Evolutionary conservation across 1,140 invertebrate species (phyloP).

Genomic region (Lasioglossum albipes): DNA sequence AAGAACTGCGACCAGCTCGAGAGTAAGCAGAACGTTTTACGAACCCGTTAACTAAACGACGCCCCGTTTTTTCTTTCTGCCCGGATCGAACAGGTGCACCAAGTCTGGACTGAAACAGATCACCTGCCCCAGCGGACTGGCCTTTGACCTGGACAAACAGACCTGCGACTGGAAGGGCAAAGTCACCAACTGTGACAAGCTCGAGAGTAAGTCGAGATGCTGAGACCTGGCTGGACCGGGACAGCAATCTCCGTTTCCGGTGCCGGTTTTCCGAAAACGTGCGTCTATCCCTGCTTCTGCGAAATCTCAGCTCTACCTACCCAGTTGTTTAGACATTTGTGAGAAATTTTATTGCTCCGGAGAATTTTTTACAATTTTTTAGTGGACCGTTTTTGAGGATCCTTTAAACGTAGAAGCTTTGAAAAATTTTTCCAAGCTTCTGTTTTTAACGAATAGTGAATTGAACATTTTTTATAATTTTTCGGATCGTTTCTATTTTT

Average conservation of each 20-base stretch:
- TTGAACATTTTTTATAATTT: too few species aligned
- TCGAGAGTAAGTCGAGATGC: slow-evolving; percentile 93
- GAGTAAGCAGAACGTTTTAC: slow-evolving; percentile 85
- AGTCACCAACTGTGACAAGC: slow-evolving; percentile 96
- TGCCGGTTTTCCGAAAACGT: not conserved
- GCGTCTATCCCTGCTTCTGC: not conserved
- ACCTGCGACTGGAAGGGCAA: slow-evolving; percentile 98
- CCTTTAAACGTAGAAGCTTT: too few species aligned
- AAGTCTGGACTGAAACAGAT: slow-evolving; percentile 95
- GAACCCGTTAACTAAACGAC: slow-evolving; percentile 68
- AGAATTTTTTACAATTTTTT: too few species aligned
- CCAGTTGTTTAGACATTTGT: not conserved
- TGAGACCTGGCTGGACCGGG: slow-evolving; percentile 65
- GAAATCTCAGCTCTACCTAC: too few species aligned
- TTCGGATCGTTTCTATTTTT: too few species aligned
- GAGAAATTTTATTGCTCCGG: too few species aligned
- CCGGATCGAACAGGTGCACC: slow-evolving; percentile 87
- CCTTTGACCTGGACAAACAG: slow-evolving; percentile 98
- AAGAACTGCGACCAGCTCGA: slow-evolving; percentile 95
- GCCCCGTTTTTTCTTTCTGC: slow-evolving; percentile 74
- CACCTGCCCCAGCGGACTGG: slow-evolving; percentile 95
- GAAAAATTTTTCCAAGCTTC: too few species aligned
- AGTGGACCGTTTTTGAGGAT: too few species aligned
- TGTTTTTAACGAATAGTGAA: too few species aligned
- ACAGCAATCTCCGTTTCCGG: slow-evolving; percentile 21